Percentiles rank a stretch among this genome's conserved stretches.
Evolutionary conservation across 2,888 invertebrate genomes (phyloP).

Genomic region (Papilio gigon): DNA sequence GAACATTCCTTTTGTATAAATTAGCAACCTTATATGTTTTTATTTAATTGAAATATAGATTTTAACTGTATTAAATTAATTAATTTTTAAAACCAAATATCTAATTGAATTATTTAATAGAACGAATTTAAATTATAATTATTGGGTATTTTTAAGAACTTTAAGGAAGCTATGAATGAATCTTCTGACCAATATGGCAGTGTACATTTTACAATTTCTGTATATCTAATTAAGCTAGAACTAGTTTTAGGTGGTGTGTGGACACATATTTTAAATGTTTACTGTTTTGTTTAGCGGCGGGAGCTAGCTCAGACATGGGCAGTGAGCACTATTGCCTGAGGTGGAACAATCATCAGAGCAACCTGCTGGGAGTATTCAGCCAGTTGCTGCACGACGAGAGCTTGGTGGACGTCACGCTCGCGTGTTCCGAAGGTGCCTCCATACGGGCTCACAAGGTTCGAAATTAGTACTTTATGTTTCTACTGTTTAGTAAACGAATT

Average conservation of each 20-base stretch:
- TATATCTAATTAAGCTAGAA: too few species aligned
- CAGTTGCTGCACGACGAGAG: slow-evolving; percentile 97
- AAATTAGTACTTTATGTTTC: slow-evolving; percentile 10
- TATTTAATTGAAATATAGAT: not conserved
- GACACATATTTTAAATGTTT: not conserved
- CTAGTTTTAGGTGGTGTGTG: too few species aligned
- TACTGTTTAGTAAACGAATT: not conserved
- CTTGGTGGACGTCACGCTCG: slow-evolving; percentile 97
- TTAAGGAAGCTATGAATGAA: too few species aligned
- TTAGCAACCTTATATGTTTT: not conserved
- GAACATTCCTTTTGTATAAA: not conserved
- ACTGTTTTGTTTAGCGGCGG: slow-evolving; percentile 82
- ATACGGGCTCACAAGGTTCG: slow-evolving; percentile 94
- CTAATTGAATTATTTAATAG: too few species aligned
- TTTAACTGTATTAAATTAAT: not conserved
- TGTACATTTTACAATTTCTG: too few species aligned
- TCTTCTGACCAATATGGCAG: too few species aligned
- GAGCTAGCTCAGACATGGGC: slow-evolving; percentile 97
- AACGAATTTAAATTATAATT: too few species aligned
- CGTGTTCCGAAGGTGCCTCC: slow-evolving; percentile 97
- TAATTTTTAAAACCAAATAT: too few species aligned
- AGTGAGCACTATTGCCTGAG: slow-evolving; percentile 99
- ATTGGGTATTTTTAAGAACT: too few species aligned
- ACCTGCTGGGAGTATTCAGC: slow-evolving; percentile 98
- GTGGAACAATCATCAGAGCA: slow-evolving; percentile 99